A percentile compares a stretch with the other conserved stretches of the same genome.
Evolutionary conservation across 2,797 vertebrate genomes (phyloP).

Genomic region (Coranthus polyacanthus): DNA sequence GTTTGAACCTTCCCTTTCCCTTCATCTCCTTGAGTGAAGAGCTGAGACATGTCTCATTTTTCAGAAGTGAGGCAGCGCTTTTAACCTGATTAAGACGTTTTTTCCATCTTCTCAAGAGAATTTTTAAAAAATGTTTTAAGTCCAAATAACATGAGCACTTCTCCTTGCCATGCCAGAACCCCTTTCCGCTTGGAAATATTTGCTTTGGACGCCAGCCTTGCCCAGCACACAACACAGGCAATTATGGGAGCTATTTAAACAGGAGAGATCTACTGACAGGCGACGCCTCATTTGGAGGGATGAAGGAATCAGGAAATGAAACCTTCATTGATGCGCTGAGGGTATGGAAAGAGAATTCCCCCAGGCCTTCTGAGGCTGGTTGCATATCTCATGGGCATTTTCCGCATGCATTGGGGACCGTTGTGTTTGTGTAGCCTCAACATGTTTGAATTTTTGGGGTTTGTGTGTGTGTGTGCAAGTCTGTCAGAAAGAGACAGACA

Average conservation of each 20-base stretch:
- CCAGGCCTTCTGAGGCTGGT: conserved; percentile 37
- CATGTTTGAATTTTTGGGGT: conserved; percentile 33
- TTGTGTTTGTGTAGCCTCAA: conserved; percentile 45
- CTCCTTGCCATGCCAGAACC: conserved; percentile 80
- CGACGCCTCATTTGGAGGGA: conserved; percentile 81
- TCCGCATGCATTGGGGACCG: conserved; percentile 37
- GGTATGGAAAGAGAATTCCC: conserved; percentile 77
- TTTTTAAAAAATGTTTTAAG: conserved; percentile 76
- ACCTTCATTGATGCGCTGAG: conserved; percentile 80
- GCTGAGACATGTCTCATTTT: conserved; percentile 75
- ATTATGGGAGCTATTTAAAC: conserved; percentile 84
- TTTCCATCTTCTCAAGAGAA: conserved; percentile 74
- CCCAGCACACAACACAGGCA: conserved; percentile 85
- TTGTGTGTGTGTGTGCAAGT: conserved; percentile 10
- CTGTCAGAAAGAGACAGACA: conserved; percentile 1
- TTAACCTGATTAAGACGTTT: conserved; percentile 82
- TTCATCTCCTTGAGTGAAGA: conserved; percentile 55
- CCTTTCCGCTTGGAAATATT: conserved; percentile 88
- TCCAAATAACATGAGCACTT: conserved; percentile 84
- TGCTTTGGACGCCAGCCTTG: conserved; percentile 84
- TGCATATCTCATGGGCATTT: conserved; percentile 65
- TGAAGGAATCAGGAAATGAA: conserved; percentile 84
- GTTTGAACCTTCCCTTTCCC: conserved; percentile 74
- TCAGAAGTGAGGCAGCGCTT: conserved; percentile 75
- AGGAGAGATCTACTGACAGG: conserved; percentile 80